These are phyloP conservation scores for Crocuta crocuta DNA, from an alignment of 2,113 vertebrate genomes.

Conservation along the genomic window DNA sequence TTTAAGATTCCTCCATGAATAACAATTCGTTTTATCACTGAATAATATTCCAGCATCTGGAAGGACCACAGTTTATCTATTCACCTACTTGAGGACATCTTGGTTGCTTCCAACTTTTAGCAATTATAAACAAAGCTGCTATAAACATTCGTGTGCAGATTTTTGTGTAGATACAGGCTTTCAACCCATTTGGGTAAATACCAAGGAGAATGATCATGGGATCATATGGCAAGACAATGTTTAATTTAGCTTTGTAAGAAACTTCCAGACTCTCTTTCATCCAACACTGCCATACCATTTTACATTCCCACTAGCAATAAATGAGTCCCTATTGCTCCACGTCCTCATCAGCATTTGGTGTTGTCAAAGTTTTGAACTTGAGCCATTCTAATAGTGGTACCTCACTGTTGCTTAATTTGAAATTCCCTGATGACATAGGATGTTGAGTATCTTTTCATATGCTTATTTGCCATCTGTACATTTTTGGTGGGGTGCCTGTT, in stretches of 20 bases:
- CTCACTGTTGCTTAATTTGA: neutral
- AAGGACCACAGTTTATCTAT: neutral
- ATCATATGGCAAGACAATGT: neutral
- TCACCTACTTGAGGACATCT: neutral
- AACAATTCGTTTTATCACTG: neutral
- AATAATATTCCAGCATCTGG: neutral
- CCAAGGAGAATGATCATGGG: neutral
- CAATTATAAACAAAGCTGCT: slow-evolving; percentile 23
- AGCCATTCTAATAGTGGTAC: neutral
- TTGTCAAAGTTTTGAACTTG: neutral
- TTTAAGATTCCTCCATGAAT: neutral
- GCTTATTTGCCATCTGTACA: neutral
- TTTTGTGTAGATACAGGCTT: neutral
- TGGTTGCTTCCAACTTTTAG: neutral
- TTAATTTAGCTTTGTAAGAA: neutral
- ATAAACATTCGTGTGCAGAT: neutral
- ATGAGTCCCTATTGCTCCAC: neutral
- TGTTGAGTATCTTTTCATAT: neutral
- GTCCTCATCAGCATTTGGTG: neutral
- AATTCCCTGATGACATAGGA: neutral
- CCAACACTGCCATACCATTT: neutral
- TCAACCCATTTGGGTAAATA: neutral
- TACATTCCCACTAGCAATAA: neutral
- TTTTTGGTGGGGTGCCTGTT: neutral
- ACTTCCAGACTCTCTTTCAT: neutral